Evolutionary conservation across 2,888 invertebrate genomes (phyloP), one percentile per base, ranked within the genome.

Genomic region (Boloria selene): DNA sequence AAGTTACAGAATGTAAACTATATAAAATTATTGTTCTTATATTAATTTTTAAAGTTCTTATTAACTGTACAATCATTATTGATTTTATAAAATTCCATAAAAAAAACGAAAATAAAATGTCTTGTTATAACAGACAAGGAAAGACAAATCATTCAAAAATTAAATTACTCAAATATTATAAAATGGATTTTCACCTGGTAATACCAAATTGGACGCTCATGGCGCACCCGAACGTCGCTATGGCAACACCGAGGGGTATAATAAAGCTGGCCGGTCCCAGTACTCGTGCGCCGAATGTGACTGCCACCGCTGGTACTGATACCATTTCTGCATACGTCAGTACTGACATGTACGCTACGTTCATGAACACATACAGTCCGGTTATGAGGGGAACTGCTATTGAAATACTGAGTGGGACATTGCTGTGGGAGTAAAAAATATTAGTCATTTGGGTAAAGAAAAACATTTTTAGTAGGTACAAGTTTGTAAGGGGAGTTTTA

Each of bases 331-430:
- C 86, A 61, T 94, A 93, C 3, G 94, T 94, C 73, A 97, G 85
- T 4, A 96, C 96, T 0, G 96, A 94, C 95, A 97, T 95, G 85
- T 97, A 97, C n/a, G 97, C 95, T 16, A 97, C 93, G 79, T 97
- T 97, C 94, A 97, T 96, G 76, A 95, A 94, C 26, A 97, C 95
- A 79, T 97, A 97, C 13, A 97, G 93, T 0, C 94, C 85, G 0
- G 97, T 97, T 38, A 97, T 96, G 6, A 96, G 86, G 0, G 97
- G 97, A 0, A 97, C 96, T 0, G 96, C 97, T 59, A 97, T 95
- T 10, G 95, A 90, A 73, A 97, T 96, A 74, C 97, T 96, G 50
- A 95, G 90, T 0, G 96, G 95, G 31, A 97, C 95, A 82, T 97
- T 97, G 62, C 96, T 96, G 89, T 16, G 38, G 22, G 45, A 38